A percentile compares a stretch with the other conserved stretches of the same genome.
These are phyloP conservation scores for Promerops cafer DNA, from an alignment of 2,113 vertebrate species.

Conservation along the genomic window DNA sequence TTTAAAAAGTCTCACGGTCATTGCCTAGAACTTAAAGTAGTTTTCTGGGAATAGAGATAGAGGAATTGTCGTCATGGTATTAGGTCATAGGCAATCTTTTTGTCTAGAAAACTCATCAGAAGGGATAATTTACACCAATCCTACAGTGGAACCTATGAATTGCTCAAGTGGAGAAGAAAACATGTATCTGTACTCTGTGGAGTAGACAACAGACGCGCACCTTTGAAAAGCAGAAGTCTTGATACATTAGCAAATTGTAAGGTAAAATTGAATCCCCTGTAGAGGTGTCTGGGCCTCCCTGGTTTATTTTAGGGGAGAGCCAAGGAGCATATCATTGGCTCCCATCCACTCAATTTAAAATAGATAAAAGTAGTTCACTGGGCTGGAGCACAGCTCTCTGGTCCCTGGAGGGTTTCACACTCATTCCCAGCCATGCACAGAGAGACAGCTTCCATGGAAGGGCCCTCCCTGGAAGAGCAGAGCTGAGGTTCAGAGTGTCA, in stretches of 20 bases:
- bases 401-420: not conserved
- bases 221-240: not conserved
- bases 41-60: not conserved
- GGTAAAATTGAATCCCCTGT: not conserved
- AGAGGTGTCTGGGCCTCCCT: not conserved
- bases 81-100: not conserved
- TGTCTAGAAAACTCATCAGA: not conserved
- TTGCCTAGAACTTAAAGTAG: not conserved
- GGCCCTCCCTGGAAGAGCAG: not conserved
- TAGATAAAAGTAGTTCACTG: not conserved
- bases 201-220: not conserved
- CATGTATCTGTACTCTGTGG: not conserved
- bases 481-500: not conserved
- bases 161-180: not conserved
- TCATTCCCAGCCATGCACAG: not conserved
- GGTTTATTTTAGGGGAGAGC: not conserved
- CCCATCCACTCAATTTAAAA: not conserved
- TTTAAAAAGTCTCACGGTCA: not conserved
- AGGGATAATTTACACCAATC: not conserved
- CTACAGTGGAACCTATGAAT: not conserved
- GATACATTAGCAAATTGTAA: not conserved
- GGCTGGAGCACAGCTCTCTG: not conserved
- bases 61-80: not conserved
- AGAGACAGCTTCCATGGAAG: rapidly evolving
- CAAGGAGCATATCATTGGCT: not conserved